Percentiles rank a stretch among this genome's conserved stretches.
phyloP scores from a whole-genome alignment of 1,140 invertebrate genomes.

The Drosophila willistoni region DNA sequence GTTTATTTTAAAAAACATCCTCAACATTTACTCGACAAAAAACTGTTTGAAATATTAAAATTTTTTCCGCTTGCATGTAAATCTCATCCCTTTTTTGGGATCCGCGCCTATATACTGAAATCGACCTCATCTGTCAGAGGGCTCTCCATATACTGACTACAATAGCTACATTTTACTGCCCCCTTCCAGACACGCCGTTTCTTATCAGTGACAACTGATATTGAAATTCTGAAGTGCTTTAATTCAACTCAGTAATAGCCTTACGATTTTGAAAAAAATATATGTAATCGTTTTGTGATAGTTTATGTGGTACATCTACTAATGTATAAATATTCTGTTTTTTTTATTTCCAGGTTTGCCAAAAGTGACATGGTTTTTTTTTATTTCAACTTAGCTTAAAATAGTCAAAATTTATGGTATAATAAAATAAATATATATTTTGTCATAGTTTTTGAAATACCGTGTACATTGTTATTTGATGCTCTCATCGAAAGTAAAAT shows the following conservation, averaged over 20 bases:
- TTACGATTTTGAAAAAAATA: not conserved
- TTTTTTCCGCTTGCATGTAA: not conserved
- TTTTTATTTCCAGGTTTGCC: not conserved
- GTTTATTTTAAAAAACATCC: not conserved
- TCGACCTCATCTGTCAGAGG: not conserved
- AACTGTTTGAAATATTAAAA: not conserved
- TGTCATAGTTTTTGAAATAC: no score
- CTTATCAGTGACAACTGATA: constrained; percentile 1
- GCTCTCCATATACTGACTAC: not conserved
- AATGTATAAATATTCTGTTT: not conserved
- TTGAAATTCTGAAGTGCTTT: not conserved
- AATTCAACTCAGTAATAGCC: not conserved
- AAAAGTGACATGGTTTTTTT: not conserved
- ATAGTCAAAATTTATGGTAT: not conserved
- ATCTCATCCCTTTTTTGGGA: not conserved
- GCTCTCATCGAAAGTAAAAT: no score
- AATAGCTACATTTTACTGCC: not conserved
- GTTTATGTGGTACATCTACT: not conserved
- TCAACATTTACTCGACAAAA: not conserved
- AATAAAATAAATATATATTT: no score
- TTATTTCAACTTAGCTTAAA: not conserved
- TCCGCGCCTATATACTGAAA: not conserved
- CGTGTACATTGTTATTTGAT: no score
- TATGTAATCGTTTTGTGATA: not conserved
- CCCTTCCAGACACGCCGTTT: not conserved